These are phyloP conservation scores for Electrona antarctica DNA, from an alignment of 2,113 vertebrate species.

Conservation along the genomic window DNA sequence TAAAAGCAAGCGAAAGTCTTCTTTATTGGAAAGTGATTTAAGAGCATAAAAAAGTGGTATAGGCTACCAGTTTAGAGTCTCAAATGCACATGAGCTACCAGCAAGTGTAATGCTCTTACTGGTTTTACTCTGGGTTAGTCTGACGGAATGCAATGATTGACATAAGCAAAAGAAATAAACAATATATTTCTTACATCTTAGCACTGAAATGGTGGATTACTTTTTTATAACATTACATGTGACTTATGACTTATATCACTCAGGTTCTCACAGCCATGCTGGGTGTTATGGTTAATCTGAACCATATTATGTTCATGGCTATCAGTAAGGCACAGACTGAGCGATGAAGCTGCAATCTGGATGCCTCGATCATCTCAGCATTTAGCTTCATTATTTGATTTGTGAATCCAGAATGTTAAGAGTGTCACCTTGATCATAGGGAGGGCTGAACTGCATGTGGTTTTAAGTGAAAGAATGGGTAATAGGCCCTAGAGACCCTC, in stretches of 20 bases:
- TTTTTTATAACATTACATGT: no score
- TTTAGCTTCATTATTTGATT: neutral
- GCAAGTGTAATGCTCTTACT: slow-evolving; percentile 12
- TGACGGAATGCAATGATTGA: neutral
- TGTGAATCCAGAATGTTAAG: slow-evolving; percentile 43
- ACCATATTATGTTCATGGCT: no score
- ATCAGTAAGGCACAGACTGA: no score
- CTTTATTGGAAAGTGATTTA: slow-evolving; percentile 28
- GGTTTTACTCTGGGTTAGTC: slow-evolving; percentile 1
- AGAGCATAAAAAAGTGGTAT: slow-evolving; percentile 11
- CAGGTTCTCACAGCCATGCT: no score
- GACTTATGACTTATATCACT: no score
- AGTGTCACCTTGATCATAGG: slow-evolving; percentile 47
- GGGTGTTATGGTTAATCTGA: no score
- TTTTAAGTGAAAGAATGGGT: slow-evolving; percentile 34
- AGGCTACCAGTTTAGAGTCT: slow-evolving; percentile 32
- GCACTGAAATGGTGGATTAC: no score
- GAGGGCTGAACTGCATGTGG: slow-evolving; percentile 40
- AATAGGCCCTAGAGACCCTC: slow-evolving; percentile 32
- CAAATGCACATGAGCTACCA: slow-evolving; percentile 35
- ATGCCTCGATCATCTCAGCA: no score
- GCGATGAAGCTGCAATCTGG: no score
- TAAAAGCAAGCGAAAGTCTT: slow-evolving; percentile 47
- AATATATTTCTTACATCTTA: no score
- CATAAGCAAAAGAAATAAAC: neutral